Evolutionary conservation across 2,113 vertebrate species (phyloP), one percentile per base, ranked within the genome.

Genomic region (Scolopax mira): DNA sequence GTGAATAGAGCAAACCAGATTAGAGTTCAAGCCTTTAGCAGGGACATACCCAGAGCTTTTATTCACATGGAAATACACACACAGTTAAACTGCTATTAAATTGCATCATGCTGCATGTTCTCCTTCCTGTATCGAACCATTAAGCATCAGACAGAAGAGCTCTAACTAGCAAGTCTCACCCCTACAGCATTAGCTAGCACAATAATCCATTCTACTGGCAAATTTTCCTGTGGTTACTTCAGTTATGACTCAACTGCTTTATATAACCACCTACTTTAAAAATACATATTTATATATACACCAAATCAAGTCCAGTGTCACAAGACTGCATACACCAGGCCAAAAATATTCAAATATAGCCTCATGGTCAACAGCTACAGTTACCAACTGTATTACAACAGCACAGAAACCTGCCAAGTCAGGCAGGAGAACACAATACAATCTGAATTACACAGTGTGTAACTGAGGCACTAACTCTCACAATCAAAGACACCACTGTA

Each of bases 231-330:
- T 96, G 90, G 88, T 97, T 96, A 96, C 87, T 96, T 96, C 78
- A 96, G 86, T 95, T 97, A 96, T 95, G 95, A 97, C 77, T 97
- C 96, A 97, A 94, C 51, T 86, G 71, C 85, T 97, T 96, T 92
- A 97, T 93, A 97, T 95, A 97, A 95, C 94, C 91, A 92, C 66
- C 70, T 52, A 37, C 42, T 92, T 82, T 7, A 41, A 75, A 70
- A 89, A 44, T 9, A 41, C 23, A 60, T 80, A 62, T 71, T 35
- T 91, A 91, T 97, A 96, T 60, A 89, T 28, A 87, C 81, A 93
- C 72, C 94, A 97, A 96, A 89, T 91, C 87, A 92, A 93, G 66
- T 64, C 52, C 92, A 83, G 83, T 35, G 94, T 97, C 97, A 98
- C 85, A 96, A 97, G 94, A 95, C 89, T 48, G 77, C 81, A 87